Evolutionary conservation across 2,888 invertebrate species (phyloP), one percentile per base, ranked within the genome.

Genomic region (Deilephila elpenor): DNA sequence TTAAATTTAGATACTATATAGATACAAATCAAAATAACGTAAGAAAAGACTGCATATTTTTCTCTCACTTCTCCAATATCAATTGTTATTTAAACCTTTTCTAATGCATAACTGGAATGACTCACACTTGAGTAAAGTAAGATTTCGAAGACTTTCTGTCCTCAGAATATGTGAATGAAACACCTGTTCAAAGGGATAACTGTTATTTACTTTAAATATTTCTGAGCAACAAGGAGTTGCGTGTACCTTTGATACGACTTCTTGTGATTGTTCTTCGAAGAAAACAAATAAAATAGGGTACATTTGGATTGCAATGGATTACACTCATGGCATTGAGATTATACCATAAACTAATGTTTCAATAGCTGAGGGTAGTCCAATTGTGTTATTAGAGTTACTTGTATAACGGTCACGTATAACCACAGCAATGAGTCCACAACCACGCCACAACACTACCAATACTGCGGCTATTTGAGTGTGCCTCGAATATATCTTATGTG

Each of bases 361-460:
- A 17, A 56, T 56, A n/a, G 56, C n/a, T 56, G n/a, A 56, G n/a
- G 5, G 56, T 6, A n/a, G 56, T n/a, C 56, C 56, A 56, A 14
- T n/a, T 56, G n/a, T 56, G 56, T 56, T 56, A 56, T 56, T 61
- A 61, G 29, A 32, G 60, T 61, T 61, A 61, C 29, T 29, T 61
- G 29, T 61, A 61, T 29, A 25, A 25, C 29, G 25, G 60, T 61
- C 60, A 61, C 60, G 60, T 29, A 61, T 61, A 32, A 61, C 17
- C 7, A 29, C 25, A 25, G 29, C 3, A 61, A 61, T 61, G 17
- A 29, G 29, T 5, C 29, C 32, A 17, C 44, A 44, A 44, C 44
- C 44, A 44, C 11, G 44, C 44, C 14, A 44, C 44, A 44, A 44
- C 44, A 44, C 44, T 44, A 11, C 7, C 60, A 29, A 29, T 17